Evolutionary conservation across 2,113 vertebrate genomes (phyloP), one percentile per base, ranked within the genome.

Genomic region (Python bivittatus): DNA sequence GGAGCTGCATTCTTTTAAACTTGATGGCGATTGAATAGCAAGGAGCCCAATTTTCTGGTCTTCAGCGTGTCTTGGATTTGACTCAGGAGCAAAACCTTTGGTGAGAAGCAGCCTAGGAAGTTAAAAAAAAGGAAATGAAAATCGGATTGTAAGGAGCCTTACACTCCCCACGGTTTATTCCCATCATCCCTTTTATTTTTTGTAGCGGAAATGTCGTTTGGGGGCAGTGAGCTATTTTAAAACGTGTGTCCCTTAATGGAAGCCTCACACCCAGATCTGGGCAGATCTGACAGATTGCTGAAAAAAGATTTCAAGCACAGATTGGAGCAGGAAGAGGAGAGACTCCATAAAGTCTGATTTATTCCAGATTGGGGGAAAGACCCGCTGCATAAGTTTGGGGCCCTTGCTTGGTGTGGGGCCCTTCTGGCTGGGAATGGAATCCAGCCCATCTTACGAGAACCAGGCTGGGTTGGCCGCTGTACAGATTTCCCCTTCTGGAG

Each of bases 181-280:
- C 79, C 38, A 23, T n/a, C 68, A 10, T 42, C 52, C 23, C 42
- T 25, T 91, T 86, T 64, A n/a, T 48, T 87, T 42, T 72, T 87
- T 91, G 54, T 53, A 54, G 42, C 60, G 2, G 3, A 53, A 68
- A 17, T 38, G 7, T 54, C 15, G 56, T 91, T 87, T 86, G 54
- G 22, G 42, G 7, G 91, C 27, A 25, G 25, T 27, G 84, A 68
- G 60, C 91, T 91, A 72, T 91, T 91, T 89, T 87, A 86, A 86
- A 91, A 86, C 38, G 42, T 72, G 91, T 33, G 72, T 91, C 68
- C 68, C 86, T 91, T 68, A 56, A 42, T n/a, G 42, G 10, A 8
- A 86, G 38, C 29, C 48, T 15, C 58, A 20, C 79, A 56, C 29
- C 25, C 13, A 60, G n/a, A 57, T 20, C 42, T 27, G 27, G 17